A percentile compares a stretch with the other conserved stretches of the same genome.
These are phyloP conservation scores for Lepisosteus oculatus DNA, from an alignment of 2,113 vertebrate species.

Conservation along the genomic window DNA sequence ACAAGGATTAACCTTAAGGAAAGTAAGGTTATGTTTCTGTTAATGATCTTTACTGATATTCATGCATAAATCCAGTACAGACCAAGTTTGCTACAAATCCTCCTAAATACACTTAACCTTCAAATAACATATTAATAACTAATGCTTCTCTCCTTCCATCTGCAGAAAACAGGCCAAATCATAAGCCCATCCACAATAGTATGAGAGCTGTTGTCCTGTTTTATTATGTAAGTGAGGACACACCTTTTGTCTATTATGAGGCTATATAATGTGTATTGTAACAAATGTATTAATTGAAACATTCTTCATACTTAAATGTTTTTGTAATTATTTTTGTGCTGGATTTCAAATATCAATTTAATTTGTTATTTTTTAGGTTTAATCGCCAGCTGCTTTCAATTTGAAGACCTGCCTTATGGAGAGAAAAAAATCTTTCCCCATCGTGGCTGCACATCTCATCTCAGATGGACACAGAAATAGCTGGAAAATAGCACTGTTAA, in stretches of 20 bases:
- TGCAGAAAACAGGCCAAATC: constrained; percentile 65
- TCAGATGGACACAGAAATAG: constrained; percentile 20
- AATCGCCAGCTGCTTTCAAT: constrained; percentile 25
- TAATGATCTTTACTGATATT: background rate
- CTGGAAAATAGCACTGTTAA: constrained; percentile 43
- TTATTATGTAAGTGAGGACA: constrained; percentile 56
- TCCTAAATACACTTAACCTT: background rate
- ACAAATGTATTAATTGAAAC: no score
- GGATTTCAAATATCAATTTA: background rate
- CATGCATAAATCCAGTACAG: background rate
- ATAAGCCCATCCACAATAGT: constrained; percentile 72
- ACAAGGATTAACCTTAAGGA: background rate
- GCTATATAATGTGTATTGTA: background rate
- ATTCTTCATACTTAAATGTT: no score
- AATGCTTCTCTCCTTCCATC: constrained; percentile 51
- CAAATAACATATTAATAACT: constrained; percentile 42
- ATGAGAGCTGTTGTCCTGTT: constrained; percentile 58
- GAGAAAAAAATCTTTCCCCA: constrained; percentile 11
- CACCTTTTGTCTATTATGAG: constrained; percentile 26
- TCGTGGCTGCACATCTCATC: constrained; percentile 19
- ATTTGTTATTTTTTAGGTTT: constrained; percentile 32
- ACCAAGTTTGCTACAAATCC: background rate
- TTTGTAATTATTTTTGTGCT: background rate
- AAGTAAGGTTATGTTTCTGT: background rate
- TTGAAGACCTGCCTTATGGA: constrained; percentile 13